These are phyloP conservation scores for Phyllotreta cruciferae DNA, from an alignment of 2,888 invertebrate genomes.

Conservation along the genomic window DNA sequence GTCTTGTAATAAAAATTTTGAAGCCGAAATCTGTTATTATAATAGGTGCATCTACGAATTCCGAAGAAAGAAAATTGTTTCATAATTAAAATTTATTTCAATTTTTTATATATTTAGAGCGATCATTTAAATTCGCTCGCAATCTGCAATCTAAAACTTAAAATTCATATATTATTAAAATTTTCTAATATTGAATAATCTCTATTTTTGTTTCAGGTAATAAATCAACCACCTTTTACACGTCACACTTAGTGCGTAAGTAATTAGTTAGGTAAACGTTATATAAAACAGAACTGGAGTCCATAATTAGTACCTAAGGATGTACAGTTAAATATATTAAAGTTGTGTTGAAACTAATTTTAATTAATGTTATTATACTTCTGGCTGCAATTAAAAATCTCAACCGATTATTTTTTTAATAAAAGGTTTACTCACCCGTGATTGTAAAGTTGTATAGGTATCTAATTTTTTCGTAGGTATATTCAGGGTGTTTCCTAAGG, in stretches of 20 bases:
- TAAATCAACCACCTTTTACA: conserved; percentile 8
- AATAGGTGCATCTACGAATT: too few relatives aligned
- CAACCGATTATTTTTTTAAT: conserved; percentile 9
- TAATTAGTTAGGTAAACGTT: conserved; percentile 28
- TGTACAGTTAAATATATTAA: conserved; percentile 11
- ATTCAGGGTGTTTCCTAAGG: too few relatives aligned
- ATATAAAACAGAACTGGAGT: conserved; percentile 20
- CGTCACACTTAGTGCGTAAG: conserved; percentile 20
- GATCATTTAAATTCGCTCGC: too few relatives aligned
- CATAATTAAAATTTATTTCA: too few relatives aligned
- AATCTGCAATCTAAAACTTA: too few relatives aligned
- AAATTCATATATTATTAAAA: too few relatives aligned
- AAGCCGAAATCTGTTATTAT: too few relatives aligned
- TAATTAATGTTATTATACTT: conserved; percentile 16
- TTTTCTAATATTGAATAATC: conserved; percentile 2
- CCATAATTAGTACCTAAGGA: conserved; percentile 3
- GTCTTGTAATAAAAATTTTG: too few relatives aligned
- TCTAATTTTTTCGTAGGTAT: too few relatives aligned
- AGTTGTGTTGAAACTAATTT: conserved; percentile 22
- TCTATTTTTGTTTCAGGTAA: conserved; percentile 22
- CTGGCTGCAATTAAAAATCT: conserved; percentile 11
- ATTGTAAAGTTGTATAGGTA: not conserved
- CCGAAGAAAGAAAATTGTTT: too few relatives aligned
- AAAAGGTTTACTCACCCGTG: not conserved
- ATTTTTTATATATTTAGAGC: too few relatives aligned